Evolutionary conservation across 2,113 vertebrate genomes (phyloP), one percentile per base, ranked within the genome.

Genomic region (Arenaria interpres): DNA sequence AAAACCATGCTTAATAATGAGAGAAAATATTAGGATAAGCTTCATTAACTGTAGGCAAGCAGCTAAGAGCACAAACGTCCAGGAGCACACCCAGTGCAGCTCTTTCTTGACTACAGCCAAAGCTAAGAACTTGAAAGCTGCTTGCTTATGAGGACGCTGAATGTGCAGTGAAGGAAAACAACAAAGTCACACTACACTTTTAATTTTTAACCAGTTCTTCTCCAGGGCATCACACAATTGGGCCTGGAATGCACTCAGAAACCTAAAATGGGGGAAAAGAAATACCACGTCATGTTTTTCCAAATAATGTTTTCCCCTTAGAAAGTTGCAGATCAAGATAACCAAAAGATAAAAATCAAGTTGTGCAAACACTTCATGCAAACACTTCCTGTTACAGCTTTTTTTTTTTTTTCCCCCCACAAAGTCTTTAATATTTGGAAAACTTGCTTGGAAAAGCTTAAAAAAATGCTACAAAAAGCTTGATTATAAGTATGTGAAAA

Each of bases 401-500:
- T 51, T 54, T 28, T 11, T 15, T 33, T 8, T 10, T 15, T 33
- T 7, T 21, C 0, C 0, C 0, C 0, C 2, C 18, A 4, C 2
- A 4, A 56, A 72, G 19, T 53, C 27, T 81, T 87, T 54, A 51
- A n/a, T 45, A 60, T 82, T 87, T 74, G n/a, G 64, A 96, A 93
- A 57, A n/a, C 4, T 83, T 72, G 21, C 22, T 72, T 75, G 48
- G 66, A 78, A 78, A 80, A 71, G 3, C 16, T 67, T 54, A 22
- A 89, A 67, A 75, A 56, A 30, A 14, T 1, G 2, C 7, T 63
- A 21, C 12, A 35, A 88, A 72, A 32, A 4, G 7, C 21, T 54
- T 79, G 19, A 79, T 89, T 85, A 9, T n/a, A 48, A 62, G 2
- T 39, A 25, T 14, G 19, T 62, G 24, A 59, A 48, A 59, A 45